phyloP scores from a whole-genome alignment of 2,797 vertebrate genomes.

The Tympanoctomys barrerae region DNA sequence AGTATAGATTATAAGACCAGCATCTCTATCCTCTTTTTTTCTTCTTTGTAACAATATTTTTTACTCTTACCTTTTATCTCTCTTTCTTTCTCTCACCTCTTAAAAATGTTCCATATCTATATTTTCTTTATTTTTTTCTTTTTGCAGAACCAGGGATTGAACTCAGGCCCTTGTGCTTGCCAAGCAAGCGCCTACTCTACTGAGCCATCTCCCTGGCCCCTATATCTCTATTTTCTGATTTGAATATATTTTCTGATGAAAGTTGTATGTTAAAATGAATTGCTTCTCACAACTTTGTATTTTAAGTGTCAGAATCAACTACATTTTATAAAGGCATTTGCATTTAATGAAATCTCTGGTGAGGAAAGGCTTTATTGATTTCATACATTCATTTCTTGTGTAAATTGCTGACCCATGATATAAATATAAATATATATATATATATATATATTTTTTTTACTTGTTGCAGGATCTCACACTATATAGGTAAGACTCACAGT shows the following conservation, averaged over 20 bases:
- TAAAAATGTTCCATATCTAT: neutral
- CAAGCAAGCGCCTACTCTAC: too few relatives aligned
- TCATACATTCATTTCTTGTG: neutral
- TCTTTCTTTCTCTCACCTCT: neutral
- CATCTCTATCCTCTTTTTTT: neutral
- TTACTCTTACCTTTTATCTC: neutral
- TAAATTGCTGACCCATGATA: conserved; percentile 46
- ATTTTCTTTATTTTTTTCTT: too few relatives aligned
- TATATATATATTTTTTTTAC: too few relatives aligned
- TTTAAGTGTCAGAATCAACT: conserved; percentile 13
- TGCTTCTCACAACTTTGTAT: conserved; percentile 39
- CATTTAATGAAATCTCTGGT: neutral
- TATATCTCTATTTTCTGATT: neutral
- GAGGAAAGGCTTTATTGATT: conserved; percentile 38
- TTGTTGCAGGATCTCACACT: too few relatives aligned
- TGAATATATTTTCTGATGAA: neutral
- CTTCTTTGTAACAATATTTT: neutral
- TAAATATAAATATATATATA: too few relatives aligned
- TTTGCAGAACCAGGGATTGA: too few relatives aligned
- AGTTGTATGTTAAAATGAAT: conserved; percentile 27
- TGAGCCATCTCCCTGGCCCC: too few relatives aligned
- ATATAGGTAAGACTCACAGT: too few relatives aligned
- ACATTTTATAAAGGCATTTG: neutral
- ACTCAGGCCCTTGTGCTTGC: too few relatives aligned
- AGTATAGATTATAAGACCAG: neutral